Conservation (phyloP, 2,888 invertebrate species). For the Machimus atricapillus region DNA sequence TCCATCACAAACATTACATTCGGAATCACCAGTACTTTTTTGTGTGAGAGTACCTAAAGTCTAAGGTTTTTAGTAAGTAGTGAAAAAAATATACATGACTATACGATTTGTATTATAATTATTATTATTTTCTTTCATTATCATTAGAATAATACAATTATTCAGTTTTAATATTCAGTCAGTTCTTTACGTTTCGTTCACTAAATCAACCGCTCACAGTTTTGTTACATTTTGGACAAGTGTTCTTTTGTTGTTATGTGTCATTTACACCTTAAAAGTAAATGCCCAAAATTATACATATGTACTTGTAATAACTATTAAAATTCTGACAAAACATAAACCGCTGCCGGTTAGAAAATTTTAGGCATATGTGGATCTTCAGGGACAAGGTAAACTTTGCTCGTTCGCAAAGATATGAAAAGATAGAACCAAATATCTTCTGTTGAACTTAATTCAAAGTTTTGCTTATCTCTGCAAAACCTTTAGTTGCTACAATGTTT, state of each 20-base stretch:
- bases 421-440: background rate
- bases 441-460: background rate
- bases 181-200: constrained; percentile 29
- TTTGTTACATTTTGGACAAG: background rate
- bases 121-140: background rate
- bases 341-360: background rate
- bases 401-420: background rate
- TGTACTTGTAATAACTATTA: background rate
- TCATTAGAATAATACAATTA: constrained; percentile 11
- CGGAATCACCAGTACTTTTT: constrained; percentile 10
- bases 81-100: background rate
- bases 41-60: constrained; percentile 10
- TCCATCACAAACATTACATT: constrained; percentile 18
- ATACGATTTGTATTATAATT: constrained; percentile 5
- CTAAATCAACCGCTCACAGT: constrained; percentile 6
- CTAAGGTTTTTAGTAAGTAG: constrained; percentile 7
- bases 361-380: background rate
- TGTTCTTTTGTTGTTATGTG: background rate
- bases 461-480: background rate
- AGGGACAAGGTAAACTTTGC: background rate
- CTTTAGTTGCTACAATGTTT: background rate
- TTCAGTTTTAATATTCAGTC: constrained; percentile 19
- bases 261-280: background rate
- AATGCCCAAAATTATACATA: background rate
- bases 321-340: background rate